A percentile compares a stretch with the other conserved stretches of the same genome.
These are phyloP conservation scores for Morpho helenor DNA, from an alignment of 2,888 invertebrate genomes.

Conservation along the genomic window DNA sequence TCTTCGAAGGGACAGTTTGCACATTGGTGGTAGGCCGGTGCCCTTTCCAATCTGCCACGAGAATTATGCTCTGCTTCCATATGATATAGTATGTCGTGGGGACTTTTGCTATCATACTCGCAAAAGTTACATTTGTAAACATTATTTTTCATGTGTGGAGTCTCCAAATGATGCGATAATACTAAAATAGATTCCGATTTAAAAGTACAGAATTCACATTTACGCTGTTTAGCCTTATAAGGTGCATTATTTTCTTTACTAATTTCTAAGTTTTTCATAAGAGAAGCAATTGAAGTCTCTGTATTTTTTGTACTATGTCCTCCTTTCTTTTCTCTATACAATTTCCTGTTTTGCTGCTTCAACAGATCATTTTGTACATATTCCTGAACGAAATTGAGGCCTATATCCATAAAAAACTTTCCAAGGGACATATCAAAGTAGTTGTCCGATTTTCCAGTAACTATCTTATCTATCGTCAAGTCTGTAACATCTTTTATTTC, in stretches of 20 bases:
- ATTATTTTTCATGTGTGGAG: slow-evolving; percentile 94
- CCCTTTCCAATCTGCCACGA: slow-evolving; percentile 89
- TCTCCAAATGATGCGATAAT: slow-evolving; percentile 92
- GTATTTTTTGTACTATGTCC: slow-evolving; percentile 83
- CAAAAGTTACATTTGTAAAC: slow-evolving; percentile 93
- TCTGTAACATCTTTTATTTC: slow-evolving; percentile 70
- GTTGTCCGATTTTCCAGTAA: slow-evolving; percentile 76
- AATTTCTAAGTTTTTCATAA: slow-evolving; percentile 91
- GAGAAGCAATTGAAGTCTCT: slow-evolving; percentile 88
- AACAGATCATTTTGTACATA: slow-evolving; percentile 95
- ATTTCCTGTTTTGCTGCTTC: slow-evolving; percentile 91
- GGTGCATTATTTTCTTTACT: slow-evolving; percentile 92
- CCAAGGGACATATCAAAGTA: slow-evolving; percentile 94
- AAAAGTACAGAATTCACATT: slow-evolving; percentile 93
- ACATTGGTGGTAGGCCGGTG: slow-evolving; percentile 93
- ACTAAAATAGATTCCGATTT: slow-evolving; percentile 91
- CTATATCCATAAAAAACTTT: slow-evolving; percentile 94
- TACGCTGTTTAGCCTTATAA: slow-evolving; percentile 86
- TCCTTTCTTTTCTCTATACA: slow-evolving; percentile 82
- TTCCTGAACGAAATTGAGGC: slow-evolving; percentile 93
- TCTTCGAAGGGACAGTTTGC: slow-evolving; percentile 96
- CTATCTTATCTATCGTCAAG: slow-evolving; percentile 45
- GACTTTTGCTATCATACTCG: slow-evolving; percentile 87
- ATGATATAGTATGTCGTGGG: slow-evolving; percentile 93
- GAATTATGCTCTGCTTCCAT: slow-evolving; percentile 95